Percentiles rank a stretch among this genome's conserved stretches.
Evolutionary conservation across 2,888 invertebrate genomes (phyloP).

Genomic region (Stenichneumon culpator): DNA sequence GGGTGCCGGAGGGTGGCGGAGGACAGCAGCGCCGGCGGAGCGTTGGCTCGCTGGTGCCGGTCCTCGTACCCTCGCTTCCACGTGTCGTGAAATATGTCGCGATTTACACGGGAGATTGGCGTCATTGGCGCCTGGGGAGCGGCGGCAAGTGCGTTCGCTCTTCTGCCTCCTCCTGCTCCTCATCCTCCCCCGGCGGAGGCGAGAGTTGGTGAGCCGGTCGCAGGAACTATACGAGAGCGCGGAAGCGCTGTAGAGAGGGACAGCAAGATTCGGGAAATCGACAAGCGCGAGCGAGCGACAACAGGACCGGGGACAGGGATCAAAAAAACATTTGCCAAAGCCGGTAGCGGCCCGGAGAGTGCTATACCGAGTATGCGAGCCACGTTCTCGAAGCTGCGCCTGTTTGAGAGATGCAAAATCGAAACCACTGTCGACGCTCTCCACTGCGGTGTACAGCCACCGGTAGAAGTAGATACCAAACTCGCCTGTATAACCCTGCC

Average conservation of each 20-base stretch:
- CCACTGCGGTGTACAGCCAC: constrained; percentile 52
- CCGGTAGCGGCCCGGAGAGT: constrained; percentile 65
- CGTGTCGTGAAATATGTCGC: constrained; percentile 84
- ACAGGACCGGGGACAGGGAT: constrained; percentile 78
- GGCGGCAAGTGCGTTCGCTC: constrained; percentile 75
- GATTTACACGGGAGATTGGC: constrained; percentile 85
- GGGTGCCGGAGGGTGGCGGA: constrained; percentile 39
- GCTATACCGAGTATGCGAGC: constrained; percentile 43
- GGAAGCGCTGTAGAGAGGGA: constrained; percentile 31
- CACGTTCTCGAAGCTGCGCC: constrained; percentile 35
- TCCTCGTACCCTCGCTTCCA: constrained; percentile 54
- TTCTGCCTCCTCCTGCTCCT: constrained; percentile 36
- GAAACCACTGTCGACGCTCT: constrained; percentile 76
- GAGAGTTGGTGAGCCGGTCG: constrained; percentile 35
- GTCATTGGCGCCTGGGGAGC: constrained; percentile 84
- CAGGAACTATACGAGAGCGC: neutral
- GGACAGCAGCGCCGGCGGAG: constrained; percentile 17
- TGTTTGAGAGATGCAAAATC: constrained; percentile 79
- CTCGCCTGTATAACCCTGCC: constrained; percentile 8
- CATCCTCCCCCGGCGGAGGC: constrained; percentile 52
- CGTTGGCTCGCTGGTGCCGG: constrained; percentile 47
- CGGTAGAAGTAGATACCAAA: constrained; percentile 51
- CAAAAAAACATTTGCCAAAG: constrained; percentile 83
- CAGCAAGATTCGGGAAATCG: constrained; percentile 40
- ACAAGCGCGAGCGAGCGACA: constrained; percentile 29